These are phyloP conservation scores for Charaxes varanes DNA, from an alignment of 1,140 invertebrate species.

Conservation along the genomic window DNA sequence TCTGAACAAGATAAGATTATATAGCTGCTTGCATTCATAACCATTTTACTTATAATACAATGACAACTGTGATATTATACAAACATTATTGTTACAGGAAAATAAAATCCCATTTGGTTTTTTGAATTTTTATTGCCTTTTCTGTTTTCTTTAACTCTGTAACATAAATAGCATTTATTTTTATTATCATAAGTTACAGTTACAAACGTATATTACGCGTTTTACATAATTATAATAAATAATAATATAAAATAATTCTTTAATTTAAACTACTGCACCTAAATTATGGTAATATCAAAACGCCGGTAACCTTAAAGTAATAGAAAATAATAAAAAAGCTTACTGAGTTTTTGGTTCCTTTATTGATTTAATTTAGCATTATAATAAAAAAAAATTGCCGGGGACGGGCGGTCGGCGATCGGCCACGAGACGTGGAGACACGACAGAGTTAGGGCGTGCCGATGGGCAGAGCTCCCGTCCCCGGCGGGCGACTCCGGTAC, in stretches of 20 bases:
- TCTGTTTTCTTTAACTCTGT: slow-evolving; percentile 57
- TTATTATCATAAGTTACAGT: slow-evolving; percentile 68
- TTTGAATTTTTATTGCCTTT: slow-evolving; percentile 71
- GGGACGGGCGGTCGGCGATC: slow-evolving; percentile 58
- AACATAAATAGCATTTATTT: slow-evolving; percentile 74
- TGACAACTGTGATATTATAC: too few relatives aligned
- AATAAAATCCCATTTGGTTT: slow-evolving; percentile 47
- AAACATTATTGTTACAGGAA: too few relatives aligned
- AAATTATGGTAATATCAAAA: slow-evolving; percentile 40
- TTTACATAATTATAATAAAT: slow-evolving; percentile 68
- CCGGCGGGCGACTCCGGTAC: slow-evolving; percentile 25
- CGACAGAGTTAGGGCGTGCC: slow-evolving; percentile 61
- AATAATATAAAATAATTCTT: slow-evolving; percentile 69
- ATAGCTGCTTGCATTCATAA: too few relatives aligned
- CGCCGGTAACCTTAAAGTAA: slow-evolving; percentile 46
- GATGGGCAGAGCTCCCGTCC: slow-evolving; percentile 51
- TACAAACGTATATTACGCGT: slow-evolving; percentile 63
- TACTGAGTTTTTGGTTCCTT: slow-evolving; percentile 64
- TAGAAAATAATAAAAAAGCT: slow-evolving; percentile 67
- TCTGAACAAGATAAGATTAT: too few relatives aligned
- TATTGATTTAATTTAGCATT: slow-evolving; percentile 61
- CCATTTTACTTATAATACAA: too few relatives aligned
- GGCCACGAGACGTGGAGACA: slow-evolving; percentile 53
- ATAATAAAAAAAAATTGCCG: slow-evolving; percentile 41
- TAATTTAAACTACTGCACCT: slow-evolving; percentile 57